Conservation (phyloP, 2,888 invertebrate species). For the Apomyelois bistriatella region DNA sequence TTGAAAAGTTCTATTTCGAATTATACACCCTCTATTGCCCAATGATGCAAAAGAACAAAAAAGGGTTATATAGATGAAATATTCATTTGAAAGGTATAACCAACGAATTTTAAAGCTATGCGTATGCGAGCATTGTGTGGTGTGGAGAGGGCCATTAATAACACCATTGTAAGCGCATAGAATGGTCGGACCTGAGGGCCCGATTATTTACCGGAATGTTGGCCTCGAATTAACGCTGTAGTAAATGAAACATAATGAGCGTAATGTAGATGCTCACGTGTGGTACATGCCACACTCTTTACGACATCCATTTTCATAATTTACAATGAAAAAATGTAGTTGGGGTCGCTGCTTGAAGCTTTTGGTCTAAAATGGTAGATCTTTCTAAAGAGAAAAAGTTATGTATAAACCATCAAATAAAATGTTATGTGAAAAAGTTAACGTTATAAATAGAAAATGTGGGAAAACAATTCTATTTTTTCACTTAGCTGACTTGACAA, state of each 20-base stretch:
- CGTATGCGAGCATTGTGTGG: conserved; percentile 29
- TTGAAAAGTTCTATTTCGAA: conserved; percentile 33
- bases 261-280: conserved; percentile 18
- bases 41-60: conserved; percentile 35
- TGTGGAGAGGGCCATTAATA: conserved; percentile 42
- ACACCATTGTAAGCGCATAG: conserved; percentile 33
- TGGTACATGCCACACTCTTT: conserved; percentile 5
- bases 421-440: no score
- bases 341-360: neutral
- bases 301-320: conserved; percentile 10
- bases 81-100: conserved; percentile 45
- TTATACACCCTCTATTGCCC: conserved; percentile 29
- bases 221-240: conserved; percentile 27
- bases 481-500: neutral
- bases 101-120: conserved; percentile 39
- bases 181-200: conserved; percentile 31
- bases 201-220: conserved; percentile 40
- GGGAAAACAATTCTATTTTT: neutral
- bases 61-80: conserved; percentile 37
- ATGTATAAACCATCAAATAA: no score
- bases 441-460: neutral
- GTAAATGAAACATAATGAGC: conserved; percentile 30
- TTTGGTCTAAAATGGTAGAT: no score
- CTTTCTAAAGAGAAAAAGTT: no score
- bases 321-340: conserved; percentile 12